Base-by-base conservation (phyloP, 1,140 invertebrate species). In the Chymomyza costata region DNA sequence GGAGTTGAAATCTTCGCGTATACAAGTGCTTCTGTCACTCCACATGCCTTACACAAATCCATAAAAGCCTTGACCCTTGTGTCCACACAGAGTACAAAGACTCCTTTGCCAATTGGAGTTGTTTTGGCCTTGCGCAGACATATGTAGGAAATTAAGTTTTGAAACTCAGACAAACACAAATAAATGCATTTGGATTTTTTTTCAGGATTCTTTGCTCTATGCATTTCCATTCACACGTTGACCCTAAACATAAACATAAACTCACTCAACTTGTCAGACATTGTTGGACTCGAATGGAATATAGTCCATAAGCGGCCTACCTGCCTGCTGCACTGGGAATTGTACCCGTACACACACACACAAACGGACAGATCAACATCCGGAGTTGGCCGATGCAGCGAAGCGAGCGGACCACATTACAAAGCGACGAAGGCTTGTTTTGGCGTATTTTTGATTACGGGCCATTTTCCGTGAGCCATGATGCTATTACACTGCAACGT, bases 231-330 rank as follows among this genome's bases (percentile, higher is more conserved):
- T 69, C 61, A 76, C 56, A 76, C 60, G 66, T 53, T 35, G 53
- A 35, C 34, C 39, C 58, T 66, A 78, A 71, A 54, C 73, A 78
- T 67, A 58, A 80, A 78, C 66, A 71, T 80, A 66, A 78, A 67
- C 63, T 62, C 63, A 66, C 70, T 55, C 53, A 32, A 50, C n/a
- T n/a, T n/a, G n/a, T 43, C 62, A 63, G 71, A 59, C 66, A 70
- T 78, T 78, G 57, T 61, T 32, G 47, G 41, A 17, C 21, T 5
- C 8, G 21, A 25, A 25, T 25, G 8, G 21, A 25, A 8, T 21
- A 28, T n/a, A 30, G 18, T 45, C 45, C 8, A 19, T 8, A n/a
- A 5, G 3, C 39, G 3, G 37, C 18, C n/a, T 2, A 11, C 6
- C 18, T n/a, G 10, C 13, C 7, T 1, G 0, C 17, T 1, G 6